Conservation (phyloP, 2,113 vertebrate genomes). For the Dasyprocta punctata region DNA sequence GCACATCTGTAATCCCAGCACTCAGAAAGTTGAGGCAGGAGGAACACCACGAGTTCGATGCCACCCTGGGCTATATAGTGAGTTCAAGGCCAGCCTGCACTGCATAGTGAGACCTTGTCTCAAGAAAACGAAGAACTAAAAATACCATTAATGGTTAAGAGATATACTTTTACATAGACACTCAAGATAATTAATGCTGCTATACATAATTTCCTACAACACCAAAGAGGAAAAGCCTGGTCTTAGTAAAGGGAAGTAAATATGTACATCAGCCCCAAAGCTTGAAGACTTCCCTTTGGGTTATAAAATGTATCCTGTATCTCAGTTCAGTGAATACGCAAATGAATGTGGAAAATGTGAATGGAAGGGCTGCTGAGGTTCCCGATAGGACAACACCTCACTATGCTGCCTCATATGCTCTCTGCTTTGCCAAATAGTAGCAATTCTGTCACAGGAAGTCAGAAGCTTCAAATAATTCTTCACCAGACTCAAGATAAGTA, state of each 20-base stretch:
- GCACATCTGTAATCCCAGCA: neutral
- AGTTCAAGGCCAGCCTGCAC: neutral
- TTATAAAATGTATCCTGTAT: neutral
- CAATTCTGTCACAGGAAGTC: conserved; percentile 44
- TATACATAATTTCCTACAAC: conserved; percentile 32
- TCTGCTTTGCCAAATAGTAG: conserved; percentile 45
- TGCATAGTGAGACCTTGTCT: neutral
- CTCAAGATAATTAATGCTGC: conserved; percentile 10
- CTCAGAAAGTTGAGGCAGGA: neutral
- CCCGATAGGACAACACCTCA: neutral
- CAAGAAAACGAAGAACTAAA: neutral
- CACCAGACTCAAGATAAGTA: neutral
- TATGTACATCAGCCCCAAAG: neutral
- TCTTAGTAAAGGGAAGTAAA: neutral
- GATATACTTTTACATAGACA: conserved; percentile 14
- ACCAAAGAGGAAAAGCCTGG: conserved; percentile 25
- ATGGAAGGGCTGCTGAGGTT: neutral
- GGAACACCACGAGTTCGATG: neutral
- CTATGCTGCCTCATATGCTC: neutral
- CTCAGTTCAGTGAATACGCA: neutral
- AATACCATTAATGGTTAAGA: neutral
- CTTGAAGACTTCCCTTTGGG: neutral
- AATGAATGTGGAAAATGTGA: neutral
- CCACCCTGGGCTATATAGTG: neutral
- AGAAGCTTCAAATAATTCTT: neutral